phyloP scores from a whole-genome alignment of 2,888 invertebrate species.

The Sinhomidia bicolor region DNA sequence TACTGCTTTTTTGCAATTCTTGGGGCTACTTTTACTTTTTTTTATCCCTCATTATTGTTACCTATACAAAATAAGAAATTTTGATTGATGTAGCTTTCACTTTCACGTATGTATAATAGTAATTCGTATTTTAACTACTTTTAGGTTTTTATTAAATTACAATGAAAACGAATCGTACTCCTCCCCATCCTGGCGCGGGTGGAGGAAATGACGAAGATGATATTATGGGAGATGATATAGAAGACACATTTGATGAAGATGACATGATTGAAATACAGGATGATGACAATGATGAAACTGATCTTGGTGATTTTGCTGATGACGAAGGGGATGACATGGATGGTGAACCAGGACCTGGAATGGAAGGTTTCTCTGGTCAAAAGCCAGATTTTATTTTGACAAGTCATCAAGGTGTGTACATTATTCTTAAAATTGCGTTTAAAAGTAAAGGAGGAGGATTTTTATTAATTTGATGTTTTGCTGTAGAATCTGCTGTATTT shows the following conservation, averaged over 20 bases:
- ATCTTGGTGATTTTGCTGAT: slow-evolving; percentile 82
- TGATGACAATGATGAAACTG: slow-evolving; percentile 79
- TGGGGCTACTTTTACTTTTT: too few relatives aligned
- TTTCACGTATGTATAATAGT: too few relatives aligned
- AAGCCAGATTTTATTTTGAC: slow-evolving; percentile 85
- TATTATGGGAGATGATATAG: slow-evolving; percentile 82
- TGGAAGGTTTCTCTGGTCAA: slow-evolving; percentile 83
- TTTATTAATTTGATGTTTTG: too few relatives aligned
- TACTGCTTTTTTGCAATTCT: too few relatives aligned
- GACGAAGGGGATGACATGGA: slow-evolving; percentile 81
- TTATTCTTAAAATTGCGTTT: too few relatives aligned
- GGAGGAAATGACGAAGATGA: slow-evolving; percentile 68
- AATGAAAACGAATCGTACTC: slow-evolving; percentile 66
- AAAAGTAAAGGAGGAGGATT: too few relatives aligned
- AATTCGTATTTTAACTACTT: too few relatives aligned
- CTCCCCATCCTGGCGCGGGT: slow-evolving; percentile 56
- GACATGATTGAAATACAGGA: slow-evolving; percentile 80
- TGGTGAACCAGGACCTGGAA: slow-evolving; percentile 80
- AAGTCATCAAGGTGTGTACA: slow-evolving; percentile 84
- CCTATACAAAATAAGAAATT: too few relatives aligned
- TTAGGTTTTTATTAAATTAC: not conserved
- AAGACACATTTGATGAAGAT: slow-evolving; percentile 81
- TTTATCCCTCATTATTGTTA: too few relatives aligned
- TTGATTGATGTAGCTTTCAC: too few relatives aligned
- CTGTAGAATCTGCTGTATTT: slow-evolving; percentile 85